Conservation (phyloP, 2,888 invertebrate genomes). For the Brachypterus glaber region DNA sequence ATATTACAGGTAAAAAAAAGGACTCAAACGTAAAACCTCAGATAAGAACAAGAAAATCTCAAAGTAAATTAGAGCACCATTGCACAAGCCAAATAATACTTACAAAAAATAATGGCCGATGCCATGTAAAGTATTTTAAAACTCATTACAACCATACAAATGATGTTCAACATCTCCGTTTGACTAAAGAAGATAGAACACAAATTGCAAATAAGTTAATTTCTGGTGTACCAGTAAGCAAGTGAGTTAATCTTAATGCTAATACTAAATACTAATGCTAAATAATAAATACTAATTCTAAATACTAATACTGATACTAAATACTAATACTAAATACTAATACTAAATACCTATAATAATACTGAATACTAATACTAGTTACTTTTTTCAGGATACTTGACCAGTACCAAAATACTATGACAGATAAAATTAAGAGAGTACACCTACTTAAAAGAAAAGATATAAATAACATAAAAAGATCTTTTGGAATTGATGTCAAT, state of each 20-base stretch:
- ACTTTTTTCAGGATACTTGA: neutral
- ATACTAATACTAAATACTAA: too few relatives aligned
- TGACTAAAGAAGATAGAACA: neutral
- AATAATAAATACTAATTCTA: too few relatives aligned
- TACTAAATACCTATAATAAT: too few relatives aligned
- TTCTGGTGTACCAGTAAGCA: neutral
- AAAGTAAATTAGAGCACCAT: too few relatives aligned
- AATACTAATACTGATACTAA: too few relatives aligned
- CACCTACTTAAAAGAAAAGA: neutral
- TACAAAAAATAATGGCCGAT: neutral
- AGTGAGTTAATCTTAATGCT: neutral
- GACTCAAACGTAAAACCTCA: too few relatives aligned
- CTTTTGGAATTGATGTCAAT: neutral
- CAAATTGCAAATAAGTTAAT: conserved; percentile 6
- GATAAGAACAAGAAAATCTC: too few relatives aligned
- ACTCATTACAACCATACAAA: neutral
- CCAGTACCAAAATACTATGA: neutral
- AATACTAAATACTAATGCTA: too few relatives aligned
- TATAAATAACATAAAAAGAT: neutral
- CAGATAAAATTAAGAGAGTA: neutral
- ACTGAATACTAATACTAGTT: too few relatives aligned
- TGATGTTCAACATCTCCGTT: neutral
- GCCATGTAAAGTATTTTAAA: neutral
- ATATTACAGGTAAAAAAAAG: too few relatives aligned
- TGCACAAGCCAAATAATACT: neutral